These are phyloP conservation scores for Crambe crambe DNA, from an alignment of 37 sponge, comb jelly and placozoan genomes.

Conservation along the genomic window DNA sequence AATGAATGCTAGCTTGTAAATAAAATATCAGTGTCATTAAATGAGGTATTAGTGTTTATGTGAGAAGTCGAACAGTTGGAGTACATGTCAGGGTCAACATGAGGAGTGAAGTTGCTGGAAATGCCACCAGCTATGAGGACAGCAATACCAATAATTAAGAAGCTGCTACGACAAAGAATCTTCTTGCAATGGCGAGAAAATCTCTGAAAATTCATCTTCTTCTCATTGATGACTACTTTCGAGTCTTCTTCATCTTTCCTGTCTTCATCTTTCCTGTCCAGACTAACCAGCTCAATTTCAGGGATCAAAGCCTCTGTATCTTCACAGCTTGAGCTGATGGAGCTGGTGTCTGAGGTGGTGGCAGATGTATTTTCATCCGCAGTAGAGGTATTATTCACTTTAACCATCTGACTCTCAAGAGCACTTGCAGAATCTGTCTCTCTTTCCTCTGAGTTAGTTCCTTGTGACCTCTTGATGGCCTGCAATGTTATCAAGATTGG, in stretches of 20 bases:
- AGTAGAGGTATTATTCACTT: neutral
- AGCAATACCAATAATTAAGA: neutral
- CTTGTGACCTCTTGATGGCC: neutral
- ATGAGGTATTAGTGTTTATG: too few relatives aligned
- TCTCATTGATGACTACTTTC: too few relatives aligned
- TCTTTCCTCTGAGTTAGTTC: neutral
- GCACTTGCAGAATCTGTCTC: too few relatives aligned
- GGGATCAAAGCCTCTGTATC: neutral
- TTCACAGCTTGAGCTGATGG: neutral
- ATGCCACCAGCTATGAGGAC: neutral
- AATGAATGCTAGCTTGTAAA: too few relatives aligned
- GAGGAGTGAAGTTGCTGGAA: neutral
- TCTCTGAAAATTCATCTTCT: too few relatives aligned
- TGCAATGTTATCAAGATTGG: too few relatives aligned
- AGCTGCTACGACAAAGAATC: neutral
- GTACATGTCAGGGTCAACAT: conserved; percentile 6
- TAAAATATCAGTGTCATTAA: too few relatives aligned
- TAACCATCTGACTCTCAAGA: neutral
- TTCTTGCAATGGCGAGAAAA: neutral
- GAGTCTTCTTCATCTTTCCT: too few relatives aligned
- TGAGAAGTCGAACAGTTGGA: conserved; percentile 1
- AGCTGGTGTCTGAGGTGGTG: neutral
- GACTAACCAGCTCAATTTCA: neutral
- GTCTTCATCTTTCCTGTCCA: neutral
- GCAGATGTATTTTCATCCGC: neutral